Percentiles rank a stretch among this genome's conserved stretches.
Conservation (phyloP, 2,797 vertebrate genomes). For the Bufotes viridis region DNA sequence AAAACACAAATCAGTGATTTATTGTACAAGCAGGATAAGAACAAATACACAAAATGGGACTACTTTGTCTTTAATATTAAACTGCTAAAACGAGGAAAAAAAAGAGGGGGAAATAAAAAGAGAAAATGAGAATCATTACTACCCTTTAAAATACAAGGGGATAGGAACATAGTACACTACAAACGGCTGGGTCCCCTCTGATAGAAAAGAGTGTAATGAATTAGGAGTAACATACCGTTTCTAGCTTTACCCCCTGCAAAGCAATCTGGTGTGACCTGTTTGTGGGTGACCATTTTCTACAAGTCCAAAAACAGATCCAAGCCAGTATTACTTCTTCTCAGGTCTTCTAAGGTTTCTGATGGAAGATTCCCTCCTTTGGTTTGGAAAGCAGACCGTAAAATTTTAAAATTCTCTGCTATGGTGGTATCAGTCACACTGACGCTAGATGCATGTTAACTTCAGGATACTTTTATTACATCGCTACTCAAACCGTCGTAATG, state of each 20-base stretch:
- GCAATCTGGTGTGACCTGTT: neutral
- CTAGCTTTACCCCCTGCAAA: constrained; percentile 8
- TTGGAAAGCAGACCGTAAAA: neutral
- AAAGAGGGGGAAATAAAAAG: constrained; percentile 58
- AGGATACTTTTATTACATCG: neutral
- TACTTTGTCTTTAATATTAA: constrained; percentile 76
- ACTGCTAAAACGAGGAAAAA: constrained; percentile 71
- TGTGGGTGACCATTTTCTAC: neutral
- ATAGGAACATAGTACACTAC: constrained; percentile 61
- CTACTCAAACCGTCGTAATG: constrained; percentile 6
- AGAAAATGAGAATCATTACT: constrained; percentile 46
- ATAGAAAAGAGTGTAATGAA: constrained; percentile 49
- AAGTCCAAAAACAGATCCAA: constrained; percentile 17
- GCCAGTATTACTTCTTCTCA: neutral
- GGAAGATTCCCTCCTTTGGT: neutral
- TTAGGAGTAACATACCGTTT: constrained; percentile 37
- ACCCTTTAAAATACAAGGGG: constrained; percentile 67
- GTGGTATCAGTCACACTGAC: neutral
- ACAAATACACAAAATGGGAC: constrained; percentile 75
- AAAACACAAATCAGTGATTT: constrained; percentile 76
- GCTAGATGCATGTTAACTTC: neutral
- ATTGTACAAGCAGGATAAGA: constrained; percentile 78
- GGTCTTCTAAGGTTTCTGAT: neutral
- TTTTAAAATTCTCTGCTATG: neutral
- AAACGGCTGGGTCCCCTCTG: constrained; percentile 40